Evolutionary conservation across 1,140 invertebrate genomes (phyloP), one percentile per base, ranked within the genome.

Genomic region (Stegodyphus dumicola): DNA sequence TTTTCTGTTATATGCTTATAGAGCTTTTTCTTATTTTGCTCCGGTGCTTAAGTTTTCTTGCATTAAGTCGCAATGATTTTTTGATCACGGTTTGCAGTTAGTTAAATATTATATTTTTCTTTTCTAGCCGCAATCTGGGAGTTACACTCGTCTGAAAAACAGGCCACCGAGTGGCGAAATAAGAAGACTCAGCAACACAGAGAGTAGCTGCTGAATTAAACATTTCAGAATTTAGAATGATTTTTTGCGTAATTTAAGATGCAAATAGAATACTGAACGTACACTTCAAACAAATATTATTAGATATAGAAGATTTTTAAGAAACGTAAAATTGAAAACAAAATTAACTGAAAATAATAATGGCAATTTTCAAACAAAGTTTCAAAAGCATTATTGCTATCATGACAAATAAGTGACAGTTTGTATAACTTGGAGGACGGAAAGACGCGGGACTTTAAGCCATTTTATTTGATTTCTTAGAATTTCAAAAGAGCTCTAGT

Each of bases 111-210:
- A 10, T 60, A 10, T 60, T 60, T 60, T 69, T 69, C 17, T 48
- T 17, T 69, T 48, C 9, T 69, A 69, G 66, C 66, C n/a, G 7
- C 66, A 69, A 48, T 69, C 66, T n/a, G 66, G 66, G 33, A 69
- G 33, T n/a, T 69, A 69, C 66, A 69, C 66, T 18, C 66, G 66
- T 15, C 66, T 69, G 66, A 69, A 69, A 69, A 69, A 48, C 17
- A 11, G 66, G 17, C 66, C 66, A 13, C n/a, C 66, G 1, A 18
- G n/a, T n/a, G 33, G 11, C 10, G 66, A 69, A 48, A n/a, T 69
- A 9, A 11, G 66, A 69, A n/a, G 66, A 18, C 66, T 9, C 1
- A 69, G 66, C 17, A 69, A 69, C 66, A 69, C 9, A 9, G 66
- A 69, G 5, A 69, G 66, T 48, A 69, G 1, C 5, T 69, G 66